phyloP scores from a whole-genome alignment of 1,140 invertebrate species.

The Parasteatoda tepidariorum region DNA sequence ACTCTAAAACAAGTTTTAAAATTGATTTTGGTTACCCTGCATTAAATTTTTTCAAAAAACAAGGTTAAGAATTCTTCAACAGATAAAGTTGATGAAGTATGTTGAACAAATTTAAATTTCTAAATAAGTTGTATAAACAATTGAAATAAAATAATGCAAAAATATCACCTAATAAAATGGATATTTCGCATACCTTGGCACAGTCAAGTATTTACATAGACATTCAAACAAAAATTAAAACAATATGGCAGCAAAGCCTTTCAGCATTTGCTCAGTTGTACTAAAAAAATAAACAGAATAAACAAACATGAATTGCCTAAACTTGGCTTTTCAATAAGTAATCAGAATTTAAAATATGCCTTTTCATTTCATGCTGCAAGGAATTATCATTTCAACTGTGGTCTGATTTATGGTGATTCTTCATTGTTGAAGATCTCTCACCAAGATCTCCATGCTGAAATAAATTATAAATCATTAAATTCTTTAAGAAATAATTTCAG shows the following conservation, averaged over 20 bases:
- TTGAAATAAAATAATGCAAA: too few relatives aligned
- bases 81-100: too few relatives aligned
- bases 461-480: too few relatives aligned
- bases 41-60: too few relatives aligned
- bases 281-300: not conserved
- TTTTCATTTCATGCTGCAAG: not conserved
- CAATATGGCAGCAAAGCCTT: not conserved
- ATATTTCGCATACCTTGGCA: conserved; percentile 23
- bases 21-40: too few relatives aligned
- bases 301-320: conserved; percentile 14
- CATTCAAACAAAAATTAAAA: conserved; percentile 12
- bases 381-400: conserved; percentile 28
- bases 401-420: conserved; percentile 22
- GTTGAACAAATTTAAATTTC: too few relatives aligned
- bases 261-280: conserved; percentile 6
- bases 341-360: not conserved
- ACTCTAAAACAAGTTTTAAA: too few relatives aligned
- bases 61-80: too few relatives aligned
- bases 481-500: too few relatives aligned
- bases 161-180: not conserved
- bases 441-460: conserved; percentile 34
- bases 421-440: conserved; percentile 8
- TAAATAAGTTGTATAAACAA: too few relatives aligned
- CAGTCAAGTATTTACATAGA: conserved; percentile 6
- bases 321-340: conserved; percentile 3